Base-by-base conservation (phyloP, 2,888 invertebrate genomes). In the Melitaea athalia region DNA sequence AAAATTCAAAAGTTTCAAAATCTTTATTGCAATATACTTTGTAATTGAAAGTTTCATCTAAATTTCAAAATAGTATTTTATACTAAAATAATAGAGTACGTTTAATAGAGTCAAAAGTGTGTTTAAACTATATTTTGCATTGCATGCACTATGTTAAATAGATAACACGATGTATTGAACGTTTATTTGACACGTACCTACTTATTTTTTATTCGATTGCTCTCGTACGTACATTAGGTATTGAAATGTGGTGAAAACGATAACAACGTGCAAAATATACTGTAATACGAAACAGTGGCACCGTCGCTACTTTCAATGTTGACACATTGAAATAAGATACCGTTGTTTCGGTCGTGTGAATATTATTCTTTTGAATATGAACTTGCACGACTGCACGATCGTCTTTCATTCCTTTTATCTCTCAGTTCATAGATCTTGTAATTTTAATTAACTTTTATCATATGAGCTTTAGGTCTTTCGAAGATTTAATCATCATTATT, bases 251-350 rank as follows among this genome's bases (percentile, higher is more conserved):
- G 65, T 72, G 70, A 67, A 70, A 74, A 76, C 73, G 74, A 77
- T 76, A 75, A 74, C 72, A 72, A 68, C 77, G 79, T 79, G 79
- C 79, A 76, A 76, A 75, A 77, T 76, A 75, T 76, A 74, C 74
- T 74, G 83, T 81, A 85, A 85, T 74, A 75, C 70, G 79, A 83
- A 82, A 79, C 78, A 77, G 70, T 71, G 64, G 65, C 76, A 78
- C 53, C 53, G 53, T 66, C 76, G 75, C 73, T 71, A 73, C 75
- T 77, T 75, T 75, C 74, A 76, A 74, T 78, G 76, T 78, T 79
- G 79, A 77, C 76, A 79, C 73, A 78, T 75, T 74, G 77, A 73
- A 77, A 77, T 74, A 76, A 76, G 76, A 79, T 75, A 78, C 79
- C 77, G 78, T 76, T 79, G 71, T 73, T 76, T 74, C 69, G 71